Evolutionary conservation across 2,888 invertebrate genomes (phyloP).

Genomic region (Pandemis heparana): DNA sequence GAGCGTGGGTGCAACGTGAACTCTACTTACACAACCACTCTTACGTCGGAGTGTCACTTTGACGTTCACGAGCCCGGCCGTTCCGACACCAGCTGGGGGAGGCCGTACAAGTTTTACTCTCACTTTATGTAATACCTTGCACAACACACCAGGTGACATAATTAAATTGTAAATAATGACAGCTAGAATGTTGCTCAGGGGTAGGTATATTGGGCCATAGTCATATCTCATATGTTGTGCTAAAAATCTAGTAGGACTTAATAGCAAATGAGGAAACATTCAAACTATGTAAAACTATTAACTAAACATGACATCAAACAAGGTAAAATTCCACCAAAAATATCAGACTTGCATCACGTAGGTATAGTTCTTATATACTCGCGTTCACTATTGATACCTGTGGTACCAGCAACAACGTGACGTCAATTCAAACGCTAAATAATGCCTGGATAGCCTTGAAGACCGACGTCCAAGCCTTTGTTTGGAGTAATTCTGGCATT

Average conservation of each 20-base stretch:
- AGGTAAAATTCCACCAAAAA: not conserved
- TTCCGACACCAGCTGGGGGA: slow-evolving; percentile 39
- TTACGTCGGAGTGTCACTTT: slow-evolving; percentile 41
- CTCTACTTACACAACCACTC: slow-evolving; percentile 44
- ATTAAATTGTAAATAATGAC: slow-evolving; percentile 51
- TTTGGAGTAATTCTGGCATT: slow-evolving; percentile 14
- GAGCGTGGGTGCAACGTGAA: slow-evolving; percentile 45
- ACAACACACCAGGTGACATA: slow-evolving; percentile 60
- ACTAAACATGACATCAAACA: not conserved
- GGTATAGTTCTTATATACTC: not conserved
- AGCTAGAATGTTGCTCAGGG: not conserved
- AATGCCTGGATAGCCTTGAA: slow-evolving; percentile 20
- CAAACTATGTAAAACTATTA: not conserved
- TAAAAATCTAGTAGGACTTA: not conserved
- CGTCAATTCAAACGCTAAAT: slow-evolving; percentile 23
- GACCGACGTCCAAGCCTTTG: slow-evolving; percentile 16
- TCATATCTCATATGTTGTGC: not conserved
- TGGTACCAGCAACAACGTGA: slow-evolving; percentile 6
- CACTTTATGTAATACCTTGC: slow-evolving; percentile 62
- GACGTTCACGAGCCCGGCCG: slow-evolving; percentile 27
- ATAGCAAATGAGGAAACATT: not conserved
- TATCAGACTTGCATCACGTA: not conserved
- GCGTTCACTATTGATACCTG: too few species aligned
- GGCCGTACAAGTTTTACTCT: slow-evolving; percentile 51
- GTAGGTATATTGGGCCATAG: not conserved